Evolutionary conservation across 2,888 invertebrate genomes (phyloP), one percentile per base, ranked within the genome.

Genomic region (Pammene aurita): DNA sequence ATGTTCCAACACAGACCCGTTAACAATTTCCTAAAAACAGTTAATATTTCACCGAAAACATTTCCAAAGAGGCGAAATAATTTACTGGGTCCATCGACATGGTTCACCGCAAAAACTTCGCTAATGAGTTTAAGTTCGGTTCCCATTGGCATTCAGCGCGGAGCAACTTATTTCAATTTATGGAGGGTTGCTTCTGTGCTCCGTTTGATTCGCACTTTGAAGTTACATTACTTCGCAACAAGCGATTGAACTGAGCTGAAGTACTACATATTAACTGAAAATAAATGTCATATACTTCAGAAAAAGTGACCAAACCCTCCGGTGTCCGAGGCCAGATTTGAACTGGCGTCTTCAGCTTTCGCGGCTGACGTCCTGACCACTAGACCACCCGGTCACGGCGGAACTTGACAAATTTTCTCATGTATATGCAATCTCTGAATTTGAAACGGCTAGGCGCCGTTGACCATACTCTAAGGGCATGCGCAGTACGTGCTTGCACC

Each of bases 131-230:
- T 74, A 75, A 68, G 68, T 68, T 68, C 34, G 18, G 74, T 76
- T 75, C 73, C 73, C 73, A 75, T 74, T 76, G 76, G 65, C 66
- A 71, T 71, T 54, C 62, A 54, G 57, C 52, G 38, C n/a, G 7
- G 26, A 41, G 61, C 57, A 68, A 68, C 68, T 68, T 72, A 76
- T 77, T 83, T 79, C 77, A 79, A 77, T 78, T 78, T 78, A 72
- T 74, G 54, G 71, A 26, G 72, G 76, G 65, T 76, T 78, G 18
- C 56, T 64, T 66, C 69, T 60, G 61, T 62, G 65, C 67, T 42
- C 50, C 71, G 68, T 71, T 71, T 68, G 61, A 57, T 67, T 50
- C 56, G 46, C 54, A 50, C 60, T 50, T 55, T 48, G 66, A 46
- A 66, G 69, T 68, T 26, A 42, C 38, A 48, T 48, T 50, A 63